Conservation (phyloP, 1,140 invertebrate genomes). For the Atta cephalotes region DNA sequence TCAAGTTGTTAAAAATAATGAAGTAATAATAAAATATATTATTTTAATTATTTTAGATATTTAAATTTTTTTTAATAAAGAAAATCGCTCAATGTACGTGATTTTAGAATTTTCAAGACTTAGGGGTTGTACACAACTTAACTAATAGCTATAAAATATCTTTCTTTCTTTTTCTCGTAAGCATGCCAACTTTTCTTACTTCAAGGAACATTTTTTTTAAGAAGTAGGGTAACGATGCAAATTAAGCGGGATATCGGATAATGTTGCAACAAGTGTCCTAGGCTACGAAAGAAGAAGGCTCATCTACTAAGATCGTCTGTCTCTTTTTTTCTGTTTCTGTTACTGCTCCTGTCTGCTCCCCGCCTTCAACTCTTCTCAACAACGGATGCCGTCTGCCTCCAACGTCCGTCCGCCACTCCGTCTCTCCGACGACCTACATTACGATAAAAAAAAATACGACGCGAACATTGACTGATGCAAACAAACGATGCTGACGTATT, state of each 20-base stretch:
- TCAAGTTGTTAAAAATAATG: background rate
- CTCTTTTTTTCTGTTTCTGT: slow-evolving; percentile 87
- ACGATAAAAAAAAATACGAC: slow-evolving; percentile 59
- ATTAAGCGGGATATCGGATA: slow-evolving; percentile 38
- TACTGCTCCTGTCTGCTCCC: slow-evolving; percentile 86
- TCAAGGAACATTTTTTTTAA: slow-evolving; percentile 26
- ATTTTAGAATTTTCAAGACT: slow-evolving; percentile 35
- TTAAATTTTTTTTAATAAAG: background rate
- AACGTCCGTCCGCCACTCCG: slow-evolving; percentile 85
- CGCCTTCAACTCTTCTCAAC: slow-evolving; percentile 86
- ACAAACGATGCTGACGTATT: slow-evolving; percentile 21
- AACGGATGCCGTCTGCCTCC: slow-evolving; percentile 86
- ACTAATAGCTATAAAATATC: slow-evolving; percentile 44
- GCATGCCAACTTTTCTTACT: slow-evolving; percentile 35
- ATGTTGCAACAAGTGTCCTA: slow-evolving; percentile 68
- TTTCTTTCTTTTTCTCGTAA: slow-evolving; percentile 18
- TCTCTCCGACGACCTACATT: slow-evolving; percentile 84
- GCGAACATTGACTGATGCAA: slow-evolving; percentile 48
- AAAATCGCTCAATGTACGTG: background rate
- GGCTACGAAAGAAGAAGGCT: slow-evolving; percentile 79
- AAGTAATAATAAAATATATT: slow-evolving; percentile 1
- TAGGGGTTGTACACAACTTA: slow-evolving; percentile 42
- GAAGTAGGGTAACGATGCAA: slow-evolving; percentile 41
- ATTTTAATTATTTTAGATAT: background rate
- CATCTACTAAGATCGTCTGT: slow-evolving; percentile 86